A percentile compares a stretch with the other conserved stretches of the same genome.
These are phyloP conservation scores for Himantopus leucocephalus DNA, from an alignment of 2,113 vertebrate genomes.

Conservation along the genomic window DNA sequence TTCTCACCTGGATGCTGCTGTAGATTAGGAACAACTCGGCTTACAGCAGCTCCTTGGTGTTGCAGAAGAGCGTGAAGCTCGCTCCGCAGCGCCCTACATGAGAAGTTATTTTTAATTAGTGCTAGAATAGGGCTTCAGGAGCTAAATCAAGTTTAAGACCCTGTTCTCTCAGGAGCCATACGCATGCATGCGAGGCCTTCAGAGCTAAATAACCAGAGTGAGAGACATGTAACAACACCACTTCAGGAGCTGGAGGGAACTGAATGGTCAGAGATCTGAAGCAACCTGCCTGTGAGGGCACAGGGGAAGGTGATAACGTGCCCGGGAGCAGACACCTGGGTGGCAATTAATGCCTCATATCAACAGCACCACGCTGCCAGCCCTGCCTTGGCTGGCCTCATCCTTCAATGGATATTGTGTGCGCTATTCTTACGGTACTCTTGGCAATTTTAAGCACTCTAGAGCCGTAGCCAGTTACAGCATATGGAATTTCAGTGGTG, in stretches of 20 bases:
- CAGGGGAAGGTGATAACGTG: background rate
- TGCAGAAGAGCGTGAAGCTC: background rate
- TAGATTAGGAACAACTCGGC: background rate
- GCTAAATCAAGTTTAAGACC: background rate
- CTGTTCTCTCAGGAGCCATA: background rate
- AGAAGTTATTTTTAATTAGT: background rate
- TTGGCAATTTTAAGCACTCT: background rate
- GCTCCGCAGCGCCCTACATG: background rate
- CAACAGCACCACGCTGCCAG: background rate
- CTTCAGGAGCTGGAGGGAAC: background rate
- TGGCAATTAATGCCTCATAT: accelerated
- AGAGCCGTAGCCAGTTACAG: background rate
- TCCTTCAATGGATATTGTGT: background rate
- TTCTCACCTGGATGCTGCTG: background rate
- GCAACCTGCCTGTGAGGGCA: background rate
- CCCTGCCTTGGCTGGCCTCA: background rate
- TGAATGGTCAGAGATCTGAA: accelerated
- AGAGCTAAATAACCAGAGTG: background rate
- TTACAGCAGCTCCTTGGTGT: accelerated
- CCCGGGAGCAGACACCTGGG: background rate
- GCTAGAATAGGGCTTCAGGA: background rate
- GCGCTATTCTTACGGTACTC: background rate
- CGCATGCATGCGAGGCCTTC: background rate
- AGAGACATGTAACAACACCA: background rate
- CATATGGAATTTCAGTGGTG: slow-evolving; percentile 20